Evolutionary conservation across 2,113 vertebrate genomes (phyloP).

Genomic region (Nyctereutes procyonoides): DNA sequence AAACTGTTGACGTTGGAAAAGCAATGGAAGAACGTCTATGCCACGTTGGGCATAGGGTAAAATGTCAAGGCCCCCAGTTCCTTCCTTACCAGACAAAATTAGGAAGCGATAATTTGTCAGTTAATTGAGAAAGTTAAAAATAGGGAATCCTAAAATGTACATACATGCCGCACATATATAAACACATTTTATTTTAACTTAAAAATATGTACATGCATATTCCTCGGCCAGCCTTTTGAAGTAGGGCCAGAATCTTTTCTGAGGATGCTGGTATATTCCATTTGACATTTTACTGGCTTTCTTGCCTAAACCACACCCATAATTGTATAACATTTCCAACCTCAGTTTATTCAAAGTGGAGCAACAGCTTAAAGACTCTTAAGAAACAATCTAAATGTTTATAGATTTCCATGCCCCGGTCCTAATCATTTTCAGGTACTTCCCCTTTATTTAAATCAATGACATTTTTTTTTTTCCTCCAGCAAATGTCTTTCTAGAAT

Average conservation of each 20-base stretch:
- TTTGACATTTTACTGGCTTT: background rate
- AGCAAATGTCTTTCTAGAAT: background rate
- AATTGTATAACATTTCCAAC: background rate
- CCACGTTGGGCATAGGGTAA: background rate
- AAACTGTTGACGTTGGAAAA: background rate
- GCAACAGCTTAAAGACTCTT: background rate
- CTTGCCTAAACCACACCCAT: background rate
- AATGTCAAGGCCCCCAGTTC: background rate
- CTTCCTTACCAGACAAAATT: background rate
- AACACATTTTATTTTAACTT: slow-evolving; percentile 10
- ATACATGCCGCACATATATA: background rate
- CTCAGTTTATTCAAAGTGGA: background rate
- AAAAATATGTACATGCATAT: background rate
- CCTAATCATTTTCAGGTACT: background rate
- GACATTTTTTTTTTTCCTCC: background rate
- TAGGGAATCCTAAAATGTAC: background rate
- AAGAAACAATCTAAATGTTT: background rate
- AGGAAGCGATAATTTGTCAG: background rate
- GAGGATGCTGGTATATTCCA: background rate
- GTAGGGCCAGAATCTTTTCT: background rate
- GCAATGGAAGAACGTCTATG: background rate
- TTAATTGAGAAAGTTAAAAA: background rate
- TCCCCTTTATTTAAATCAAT: slow-evolving; percentile 30
- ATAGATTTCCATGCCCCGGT: background rate
- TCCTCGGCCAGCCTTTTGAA: background rate